Evolutionary conservation across 2,113 vertebrate species (phyloP).

Genomic region (Zapus hudsonius): DNA sequence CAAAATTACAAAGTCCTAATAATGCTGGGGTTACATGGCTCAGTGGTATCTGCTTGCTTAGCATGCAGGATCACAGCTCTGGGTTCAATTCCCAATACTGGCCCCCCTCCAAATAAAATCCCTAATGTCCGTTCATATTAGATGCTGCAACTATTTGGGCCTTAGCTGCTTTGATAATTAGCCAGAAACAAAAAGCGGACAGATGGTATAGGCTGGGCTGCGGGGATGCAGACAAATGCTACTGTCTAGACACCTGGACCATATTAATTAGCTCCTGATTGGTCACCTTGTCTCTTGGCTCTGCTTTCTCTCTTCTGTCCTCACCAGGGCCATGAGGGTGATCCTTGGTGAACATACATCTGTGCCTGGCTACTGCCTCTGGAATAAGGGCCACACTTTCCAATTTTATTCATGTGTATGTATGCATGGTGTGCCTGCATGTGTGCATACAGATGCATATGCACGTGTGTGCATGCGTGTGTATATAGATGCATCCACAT

Average conservation of each 20-base stretch:
- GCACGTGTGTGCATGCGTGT: too few species aligned
- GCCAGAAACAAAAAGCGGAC: not conserved
- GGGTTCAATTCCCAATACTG: not conserved
- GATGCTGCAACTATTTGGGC: not conserved
- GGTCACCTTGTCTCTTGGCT: not conserved
- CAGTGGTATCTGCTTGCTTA: not conserved
- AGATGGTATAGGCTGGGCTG: not conserved
- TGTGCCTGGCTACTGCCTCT: not conserved
- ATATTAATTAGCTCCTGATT: not conserved
- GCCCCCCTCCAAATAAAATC: not conserved
- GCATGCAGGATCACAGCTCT: not conserved
- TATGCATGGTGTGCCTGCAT: too few species aligned
- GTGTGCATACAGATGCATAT: too few species aligned
- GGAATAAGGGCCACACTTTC: not conserved
- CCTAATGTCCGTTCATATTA: not conserved
- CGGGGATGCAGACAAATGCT: not conserved
- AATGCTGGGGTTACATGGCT: not conserved
- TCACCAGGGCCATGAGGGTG: not conserved
- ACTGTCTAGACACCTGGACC: not conserved
- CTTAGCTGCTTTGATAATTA: slow-evolving; percentile 4
- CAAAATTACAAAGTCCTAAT: not conserved
- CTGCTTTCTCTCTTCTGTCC: not conserved
- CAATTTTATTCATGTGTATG: too few species aligned
- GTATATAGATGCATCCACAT: too few species aligned
- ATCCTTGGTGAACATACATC: not conserved